Evolutionary conservation across 1,140 invertebrate genomes (phyloP), one percentile per base, ranked within the genome.

Genomic region (Nomia melanderi): DNA sequence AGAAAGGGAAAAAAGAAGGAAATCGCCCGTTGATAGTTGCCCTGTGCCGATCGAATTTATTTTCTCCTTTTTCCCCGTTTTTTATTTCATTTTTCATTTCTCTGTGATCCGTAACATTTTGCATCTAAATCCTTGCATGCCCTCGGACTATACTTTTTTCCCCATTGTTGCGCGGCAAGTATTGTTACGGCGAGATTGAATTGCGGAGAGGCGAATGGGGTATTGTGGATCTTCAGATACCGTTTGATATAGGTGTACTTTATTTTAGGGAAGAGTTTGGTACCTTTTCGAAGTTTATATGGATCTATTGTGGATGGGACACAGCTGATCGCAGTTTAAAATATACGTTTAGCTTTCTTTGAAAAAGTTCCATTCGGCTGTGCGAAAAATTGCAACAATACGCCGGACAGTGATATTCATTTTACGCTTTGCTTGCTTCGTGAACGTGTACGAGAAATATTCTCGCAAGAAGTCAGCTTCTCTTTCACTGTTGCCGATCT

Each of bases 81-180:
- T 44, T 17, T 44, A 5, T 44, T 44, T 17, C 41, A 5, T 44
- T 44, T 44, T 64, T 65, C 36, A n/a, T 39, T 78, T 73, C 54
- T 39, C 54, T 27, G 20, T 25, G 69, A 71, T 60, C 39, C 53
- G 12, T 27, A 31, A 54, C 39, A 17, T 47, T 41, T 50, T 29
- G 25, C 17, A 11, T n/a, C 9, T 7, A 23, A 44, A 71, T 59
- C 56, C 31, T 25, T 29, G 39, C 54, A 7, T 53, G 14, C 5
- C n/a, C 36, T 65, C 36, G 27, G 31, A 20, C 66, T 33, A 29
- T 69, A 17, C 23, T 7, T 29, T 36, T 25, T 20, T 47, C 47
- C 29, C 77, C 20, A 47, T 74, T 53, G 60, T 59, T 29, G 31
- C n/a, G 44, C 20, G 36, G n/a, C 17, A 65, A 56, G 54, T 56